Evolutionary conservation across 2,113 vertebrate species (phyloP).

Genomic region (Tricholaema leucomelas): DNA sequence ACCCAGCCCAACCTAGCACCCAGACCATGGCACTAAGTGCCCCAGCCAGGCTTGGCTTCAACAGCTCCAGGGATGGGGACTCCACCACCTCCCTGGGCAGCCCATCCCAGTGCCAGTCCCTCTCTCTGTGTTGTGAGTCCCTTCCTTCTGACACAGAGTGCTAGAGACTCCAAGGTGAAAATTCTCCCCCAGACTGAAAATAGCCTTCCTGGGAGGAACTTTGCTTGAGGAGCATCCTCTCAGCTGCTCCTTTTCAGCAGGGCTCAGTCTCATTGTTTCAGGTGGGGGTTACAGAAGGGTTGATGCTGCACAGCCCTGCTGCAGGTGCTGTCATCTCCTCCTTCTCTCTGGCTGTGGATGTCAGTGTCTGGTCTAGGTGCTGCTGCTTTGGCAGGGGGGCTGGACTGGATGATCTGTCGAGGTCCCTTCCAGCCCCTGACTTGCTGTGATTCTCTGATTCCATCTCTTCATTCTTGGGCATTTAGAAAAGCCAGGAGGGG

Average conservation of each 20-base stretch:
- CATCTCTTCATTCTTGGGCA: constrained; percentile 18
- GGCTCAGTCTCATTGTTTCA: constrained; percentile 56
- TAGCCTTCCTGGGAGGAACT: not conserved
- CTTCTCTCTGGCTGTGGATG: not conserved
- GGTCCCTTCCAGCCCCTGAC: too few relatives aligned
- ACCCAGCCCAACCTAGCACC: too few relatives aligned
- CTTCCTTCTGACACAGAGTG: not conserved
- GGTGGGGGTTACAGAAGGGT: constrained; percentile 42
- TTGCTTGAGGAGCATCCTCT: constrained; percentile 2
- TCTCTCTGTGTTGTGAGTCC: not conserved
- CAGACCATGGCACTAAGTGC: too few relatives aligned
- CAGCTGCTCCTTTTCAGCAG: constrained; percentile 29
- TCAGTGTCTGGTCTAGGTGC: too few relatives aligned
- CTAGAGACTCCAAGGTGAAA: not conserved
- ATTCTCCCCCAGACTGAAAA: not conserved
- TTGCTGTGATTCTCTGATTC: too few relatives aligned
- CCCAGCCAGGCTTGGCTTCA: too few relatives aligned
- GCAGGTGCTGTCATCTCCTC: not conserved
- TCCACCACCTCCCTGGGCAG: too few relatives aligned
- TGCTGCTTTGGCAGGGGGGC: too few relatives aligned
- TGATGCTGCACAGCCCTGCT: constrained; percentile 3
- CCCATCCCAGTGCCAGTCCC: too few relatives aligned
- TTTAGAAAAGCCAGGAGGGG: constrained; percentile 6
- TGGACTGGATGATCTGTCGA: too few relatives aligned
- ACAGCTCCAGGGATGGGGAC: too few relatives aligned